Base-by-base conservation (phyloP, 2,797 vertebrate species). In the Liasis olivaceus region DNA sequence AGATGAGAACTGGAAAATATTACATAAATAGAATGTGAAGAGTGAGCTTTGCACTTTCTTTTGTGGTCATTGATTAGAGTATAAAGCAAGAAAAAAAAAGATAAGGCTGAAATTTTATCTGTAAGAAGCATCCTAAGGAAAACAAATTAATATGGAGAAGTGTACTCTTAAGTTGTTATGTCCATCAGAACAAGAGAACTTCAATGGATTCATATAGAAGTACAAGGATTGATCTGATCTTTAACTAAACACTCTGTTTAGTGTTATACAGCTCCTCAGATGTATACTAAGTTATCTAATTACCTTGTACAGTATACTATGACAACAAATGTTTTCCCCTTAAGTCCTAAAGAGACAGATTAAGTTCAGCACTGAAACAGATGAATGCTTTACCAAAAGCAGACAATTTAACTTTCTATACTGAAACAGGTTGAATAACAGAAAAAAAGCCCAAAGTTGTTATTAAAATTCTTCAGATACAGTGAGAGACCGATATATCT, bases 301-400 rank as follows among this genome's bases (percentile, higher is more conserved):
- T 31, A 90, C 51, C 36, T 12, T 90, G 14, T 60, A 31, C 56
- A 93, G 60, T 2, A 47, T 12, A 51, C 4, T 64, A 22, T 26
- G 36, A 90, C 8, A 89, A 26, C 13, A 56, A 89, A 9, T 14
- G 8, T 59, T 66, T 64, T 93, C 54, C 69, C 69, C n/a, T 91
- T 62, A 13, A 85, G 9, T 56, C 14, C 24, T 56, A 85, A 28
- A 54, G 0, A 60, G 3, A 28, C 2, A 63, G 24, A 90, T 17
- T 11, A 47, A 86, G 15, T 66, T 94, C 59, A 91, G 14, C 31
- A 81, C n/a, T 42, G 54, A 24, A 28, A 31, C 42, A 84, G 20
- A 60, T 26, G 31, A 14, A 87, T 91, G 58, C 9, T 90, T 20
- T 89, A 90, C 84, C 91, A 36, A 95, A 54, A 89, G 89, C 63